Evolutionary conservation across 2,113 vertebrate species (phyloP).

Genomic region (Ploceus nigricollis): DNA sequence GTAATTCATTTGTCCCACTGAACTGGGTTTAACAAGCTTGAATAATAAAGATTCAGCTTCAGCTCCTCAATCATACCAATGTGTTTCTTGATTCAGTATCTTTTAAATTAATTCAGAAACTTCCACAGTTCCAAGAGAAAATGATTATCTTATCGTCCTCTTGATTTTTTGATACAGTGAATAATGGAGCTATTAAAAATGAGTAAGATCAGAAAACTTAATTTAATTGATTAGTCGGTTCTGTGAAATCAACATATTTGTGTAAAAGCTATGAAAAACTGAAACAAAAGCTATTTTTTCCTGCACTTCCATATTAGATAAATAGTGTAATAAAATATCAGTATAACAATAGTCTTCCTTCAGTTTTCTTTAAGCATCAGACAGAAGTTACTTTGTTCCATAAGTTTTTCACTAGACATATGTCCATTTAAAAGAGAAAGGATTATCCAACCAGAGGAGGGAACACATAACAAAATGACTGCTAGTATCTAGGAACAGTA

Average conservation of each 20-base stretch:
- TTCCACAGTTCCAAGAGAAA: slow-evolving; percentile 39
- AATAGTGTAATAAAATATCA: not conserved
- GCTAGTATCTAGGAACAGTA: not conserved
- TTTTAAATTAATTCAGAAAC: slow-evolving; percentile 55
- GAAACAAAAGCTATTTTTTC: slow-evolving; percentile 4
- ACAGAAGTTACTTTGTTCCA: not conserved
- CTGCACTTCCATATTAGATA: not conserved
- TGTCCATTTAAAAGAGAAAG: not conserved
- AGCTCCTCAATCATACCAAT: not conserved
- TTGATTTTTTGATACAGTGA: slow-evolving; percentile 46
- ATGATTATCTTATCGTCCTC: slow-evolving; percentile 35
- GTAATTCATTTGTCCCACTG: slow-evolving; percentile 32
- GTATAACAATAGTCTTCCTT: not conserved
- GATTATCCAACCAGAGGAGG: not conserved
- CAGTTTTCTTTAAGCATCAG: not conserved
- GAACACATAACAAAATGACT: not conserved
- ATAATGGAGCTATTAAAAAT: slow-evolving; percentile 57
- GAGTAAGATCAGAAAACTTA: slow-evolving; percentile 37
- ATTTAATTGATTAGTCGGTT: slow-evolving; percentile 38
- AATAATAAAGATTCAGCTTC: slow-evolving; percentile 22
- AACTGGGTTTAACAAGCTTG: slow-evolving; percentile 2
- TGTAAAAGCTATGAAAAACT: slow-evolving; percentile 11
- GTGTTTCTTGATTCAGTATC: slow-evolving; percentile 14
- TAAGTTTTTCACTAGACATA: not conserved
- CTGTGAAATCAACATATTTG: slow-evolving; percentile 13